Evolutionary conservation across 2,113 vertebrate species (phyloP).

Genomic region (Anthoscopus minutus): DNA sequence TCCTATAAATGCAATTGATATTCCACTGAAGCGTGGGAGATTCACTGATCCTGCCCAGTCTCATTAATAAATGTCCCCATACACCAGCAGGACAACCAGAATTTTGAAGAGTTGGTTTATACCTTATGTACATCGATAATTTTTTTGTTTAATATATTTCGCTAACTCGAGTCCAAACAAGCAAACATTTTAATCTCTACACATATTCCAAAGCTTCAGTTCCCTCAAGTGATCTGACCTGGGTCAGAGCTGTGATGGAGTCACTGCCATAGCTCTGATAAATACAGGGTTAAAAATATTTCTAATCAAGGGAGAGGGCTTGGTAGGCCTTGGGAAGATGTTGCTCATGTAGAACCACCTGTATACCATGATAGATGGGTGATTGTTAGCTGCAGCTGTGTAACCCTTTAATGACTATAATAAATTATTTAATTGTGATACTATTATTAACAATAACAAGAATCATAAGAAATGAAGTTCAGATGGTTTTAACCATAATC

Average conservation of each 20-base stretch:
- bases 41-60: neutral
- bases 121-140: neutral
- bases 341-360: too few species aligned
- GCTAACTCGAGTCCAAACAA: neutral
- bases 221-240: neutral
- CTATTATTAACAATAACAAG: too few species aligned
- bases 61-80: neutral
- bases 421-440: too few species aligned
- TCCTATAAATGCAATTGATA: neutral
- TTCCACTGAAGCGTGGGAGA: neutral
- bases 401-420: too few species aligned
- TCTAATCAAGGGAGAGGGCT: too few species aligned
- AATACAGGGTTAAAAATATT: too few species aligned
- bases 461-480: too few species aligned
- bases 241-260: neutral
- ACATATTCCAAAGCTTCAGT: neutral
- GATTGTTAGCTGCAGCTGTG: too few species aligned
- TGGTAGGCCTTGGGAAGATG: too few species aligned
- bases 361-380: too few species aligned
- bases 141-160: neutral
- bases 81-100: neutral
- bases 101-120: neutral
- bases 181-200: neutral
- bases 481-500: too few species aligned
- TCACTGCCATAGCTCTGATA: neutral